Base-by-base conservation (phyloP, 2,797 vertebrate genomes). In the Cirrhinus mrigala region DNA sequence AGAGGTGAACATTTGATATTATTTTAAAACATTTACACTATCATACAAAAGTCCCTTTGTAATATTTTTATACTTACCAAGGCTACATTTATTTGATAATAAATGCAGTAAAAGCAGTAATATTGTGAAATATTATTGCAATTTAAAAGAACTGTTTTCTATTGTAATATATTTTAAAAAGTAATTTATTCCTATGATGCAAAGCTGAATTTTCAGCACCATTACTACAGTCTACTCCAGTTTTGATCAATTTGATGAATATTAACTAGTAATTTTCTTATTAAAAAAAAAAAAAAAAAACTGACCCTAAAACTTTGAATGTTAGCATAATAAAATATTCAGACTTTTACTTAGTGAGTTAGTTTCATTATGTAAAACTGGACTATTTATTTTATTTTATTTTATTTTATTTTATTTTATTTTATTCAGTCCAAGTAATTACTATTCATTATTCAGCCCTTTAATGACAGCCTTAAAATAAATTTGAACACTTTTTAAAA, bases 1-100 rank as follows among this genome's bases (percentile, higher is more conserved):
- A 76, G 96, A 97, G 98, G 98, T 99, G 90, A 54, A 29, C 62
- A 69, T 12, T 66, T 12, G 3, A 20, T 46, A 3, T 4, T 50
- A 7, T 14, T 22, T 29, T 9, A 15, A 40, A 58, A 56, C 29
- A 77, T 56, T 15, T 76, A 37, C 50, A 37, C 11, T 22, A n/a
- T 18, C 11, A 0, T 76, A 56, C 20, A 56, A 20, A 76, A 15
- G 10, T 37, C 14, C 2, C 11, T 56, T 1, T 6, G 7, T 1
- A 40, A n/a, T 40, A 9, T n/a, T 54, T 6, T 58, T 54, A 20
- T 52, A 20, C 11, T 75, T 52, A 33, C 4, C 50, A 33, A 54
- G 12, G 7, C 33, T 15, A 14, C 33, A 77, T 77, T 77, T 44
- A 40, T 58, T 40, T 60, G 22, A 58, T 24, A 22, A 78, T 14